These are phyloP conservation scores for Cydia strobilella DNA, from an alignment of 1,140 invertebrate species.

Conservation along the genomic window DNA sequence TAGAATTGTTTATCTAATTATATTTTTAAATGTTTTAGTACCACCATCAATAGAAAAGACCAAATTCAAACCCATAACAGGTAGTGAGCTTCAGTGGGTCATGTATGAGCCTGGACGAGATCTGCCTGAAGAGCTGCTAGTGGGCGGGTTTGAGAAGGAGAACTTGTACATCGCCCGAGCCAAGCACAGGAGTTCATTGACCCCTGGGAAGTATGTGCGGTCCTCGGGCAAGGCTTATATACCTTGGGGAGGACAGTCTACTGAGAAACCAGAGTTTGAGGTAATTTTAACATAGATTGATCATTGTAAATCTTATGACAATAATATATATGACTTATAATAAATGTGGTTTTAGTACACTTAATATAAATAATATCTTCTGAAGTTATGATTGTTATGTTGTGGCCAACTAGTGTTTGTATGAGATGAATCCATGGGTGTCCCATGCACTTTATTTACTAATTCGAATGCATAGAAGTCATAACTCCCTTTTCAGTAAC, in stretches of 20 bases:
- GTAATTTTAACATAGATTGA: conserved; percentile 50
- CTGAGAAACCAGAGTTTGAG: conserved; percentile 86
- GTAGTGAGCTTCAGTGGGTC: conserved; percentile 50
- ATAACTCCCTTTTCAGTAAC: not conserved
- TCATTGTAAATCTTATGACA: not conserved
- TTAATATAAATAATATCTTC: not conserved
- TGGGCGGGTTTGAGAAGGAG: conserved; percentile 85
- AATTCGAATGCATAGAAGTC: no score
- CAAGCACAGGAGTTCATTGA: conserved; percentile 81
- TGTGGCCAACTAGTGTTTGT: no score
- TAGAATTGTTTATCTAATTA: not conserved
- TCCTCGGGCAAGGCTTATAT: conserved; percentile 85
- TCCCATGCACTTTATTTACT: not conserved
- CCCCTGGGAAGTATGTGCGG: conserved; percentile 87
- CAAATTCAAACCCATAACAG: conserved; percentile 40
- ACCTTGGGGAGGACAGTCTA: conserved; percentile 87
- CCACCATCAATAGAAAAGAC: conserved; percentile 42
- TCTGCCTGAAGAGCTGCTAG: conserved; percentile 85
- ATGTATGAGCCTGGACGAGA: conserved; percentile 45
- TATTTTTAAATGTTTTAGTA: conserved; percentile 44
- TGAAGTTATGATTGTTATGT: not conserved
- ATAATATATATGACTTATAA: not conserved
- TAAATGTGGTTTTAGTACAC: no score
- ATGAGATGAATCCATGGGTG: not conserved
- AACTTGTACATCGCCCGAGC: conserved; percentile 84